These are phyloP conservation scores for Drosophila paulistorum DNA, from an alignment of 1,140 invertebrate species.

Conservation along the genomic window DNA sequence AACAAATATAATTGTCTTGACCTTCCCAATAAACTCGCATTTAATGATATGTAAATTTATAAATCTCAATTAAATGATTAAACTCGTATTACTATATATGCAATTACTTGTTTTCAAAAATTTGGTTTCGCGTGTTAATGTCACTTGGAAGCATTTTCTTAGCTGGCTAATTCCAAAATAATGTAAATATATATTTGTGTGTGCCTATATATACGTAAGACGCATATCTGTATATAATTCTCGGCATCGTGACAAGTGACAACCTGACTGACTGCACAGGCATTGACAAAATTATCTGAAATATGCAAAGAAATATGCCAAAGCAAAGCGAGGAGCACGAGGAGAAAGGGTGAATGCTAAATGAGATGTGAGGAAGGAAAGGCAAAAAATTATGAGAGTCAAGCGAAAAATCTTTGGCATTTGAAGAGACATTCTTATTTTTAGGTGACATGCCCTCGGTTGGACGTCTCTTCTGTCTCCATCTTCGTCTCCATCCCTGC, in stretches of 20 bases:
- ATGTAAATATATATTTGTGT: slow-evolving; percentile 32
- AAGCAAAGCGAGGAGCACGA: slow-evolving; percentile 12
- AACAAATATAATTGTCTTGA: slow-evolving; percentile 5
- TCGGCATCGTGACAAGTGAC: slow-evolving; percentile 77
- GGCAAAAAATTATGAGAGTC: slow-evolving; percentile 45
- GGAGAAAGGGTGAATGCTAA: slow-evolving; percentile 7
- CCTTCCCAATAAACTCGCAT: background rate
- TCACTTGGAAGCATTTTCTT: slow-evolving; percentile 57
- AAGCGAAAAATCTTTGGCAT: slow-evolving; percentile 70
- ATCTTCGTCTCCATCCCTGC: slow-evolving; percentile 8
- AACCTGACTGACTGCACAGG: slow-evolving; percentile 82
- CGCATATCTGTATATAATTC: slow-evolving; percentile 21
- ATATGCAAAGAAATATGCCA: slow-evolving; percentile 79
- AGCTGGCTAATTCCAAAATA: slow-evolving; percentile 75
- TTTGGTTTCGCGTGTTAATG: slow-evolving; percentile 46
- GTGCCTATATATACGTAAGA: background rate
- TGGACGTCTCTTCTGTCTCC: slow-evolving; percentile 68
- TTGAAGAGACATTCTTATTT: slow-evolving; percentile 82
- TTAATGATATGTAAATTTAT: slow-evolving; percentile 9
- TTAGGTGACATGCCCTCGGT: slow-evolving; percentile 82
- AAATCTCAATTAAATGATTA: slow-evolving; percentile 3
- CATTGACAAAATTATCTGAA: slow-evolving; percentile 83
- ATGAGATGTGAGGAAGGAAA: slow-evolving; percentile 22
- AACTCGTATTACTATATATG: background rate
- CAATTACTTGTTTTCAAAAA: slow-evolving; percentile 35